Conservation (phyloP, 2,888 invertebrate species). For the Agrochola litura region DNA sequence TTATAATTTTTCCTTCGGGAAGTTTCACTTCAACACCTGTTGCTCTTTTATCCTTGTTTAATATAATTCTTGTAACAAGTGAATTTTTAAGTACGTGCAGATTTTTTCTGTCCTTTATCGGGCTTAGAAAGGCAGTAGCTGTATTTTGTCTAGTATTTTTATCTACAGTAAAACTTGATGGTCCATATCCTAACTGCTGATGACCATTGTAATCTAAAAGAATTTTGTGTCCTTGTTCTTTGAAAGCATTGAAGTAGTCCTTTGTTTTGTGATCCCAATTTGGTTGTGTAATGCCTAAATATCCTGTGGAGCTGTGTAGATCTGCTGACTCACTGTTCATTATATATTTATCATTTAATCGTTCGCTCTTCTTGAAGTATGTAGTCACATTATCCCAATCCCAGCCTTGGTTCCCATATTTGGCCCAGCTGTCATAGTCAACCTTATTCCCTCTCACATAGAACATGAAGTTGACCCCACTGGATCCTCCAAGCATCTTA, state of each 20-base stretch:
- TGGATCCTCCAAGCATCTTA: conserved; percentile 92
- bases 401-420: conserved; percentile 89
- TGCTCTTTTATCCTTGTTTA: conserved; percentile 69
- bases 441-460: conserved; percentile 91
- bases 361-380: conserved; percentile 79
- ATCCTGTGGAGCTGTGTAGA: conserved; percentile 71
- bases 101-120: conserved; percentile 73
- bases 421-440: conserved; percentile 93
- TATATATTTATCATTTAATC: conserved; percentile 60
- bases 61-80: conserved; percentile 72
- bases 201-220: conserved; percentile 73
- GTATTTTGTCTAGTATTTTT: conserved; percentile 73
- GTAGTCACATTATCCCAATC: conserved; percentile 72
- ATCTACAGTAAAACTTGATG: conserved; percentile 69
- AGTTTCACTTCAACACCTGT: conserved; percentile 73
- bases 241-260: conserved; percentile 75
- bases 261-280: conserved; percentile 75
- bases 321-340: conserved; percentile 74
- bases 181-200: conserved; percentile 74
- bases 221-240: conserved; percentile 74
- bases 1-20: conserved; percentile 58
- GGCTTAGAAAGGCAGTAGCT: conserved; percentile 72
- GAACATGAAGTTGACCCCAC: conserved; percentile 92
- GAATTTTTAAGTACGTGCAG: conserved; percentile 76
- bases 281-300: conserved; percentile 73